Percentiles rank a stretch among this genome's conserved stretches.
Conservation (phyloP, 2,888 invertebrate genomes). For the Brachycybe producta region DNA sequence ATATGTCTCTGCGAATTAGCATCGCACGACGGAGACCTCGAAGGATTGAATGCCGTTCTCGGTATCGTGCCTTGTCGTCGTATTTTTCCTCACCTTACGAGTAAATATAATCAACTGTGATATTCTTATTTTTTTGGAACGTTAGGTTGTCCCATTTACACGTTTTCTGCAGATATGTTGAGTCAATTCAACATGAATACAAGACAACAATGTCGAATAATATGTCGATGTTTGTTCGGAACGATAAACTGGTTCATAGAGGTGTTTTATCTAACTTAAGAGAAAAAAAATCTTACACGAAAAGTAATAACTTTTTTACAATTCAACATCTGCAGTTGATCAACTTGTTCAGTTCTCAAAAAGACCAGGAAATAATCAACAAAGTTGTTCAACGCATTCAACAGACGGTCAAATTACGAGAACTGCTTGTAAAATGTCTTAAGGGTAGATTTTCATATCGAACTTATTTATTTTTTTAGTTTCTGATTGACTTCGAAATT, state of each 20-base stretch:
- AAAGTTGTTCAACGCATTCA: too few species aligned
- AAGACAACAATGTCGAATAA: background rate
- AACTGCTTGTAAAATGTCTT: too few species aligned
- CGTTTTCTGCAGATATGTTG: background rate
- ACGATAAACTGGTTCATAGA: constrained; percentile 6
- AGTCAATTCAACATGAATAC: background rate
- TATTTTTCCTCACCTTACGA: background rate
- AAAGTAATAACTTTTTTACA: too few species aligned
- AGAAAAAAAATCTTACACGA: too few species aligned
- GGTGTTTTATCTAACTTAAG: too few species aligned
- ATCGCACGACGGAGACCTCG: background rate
- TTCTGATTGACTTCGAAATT: too few species aligned
- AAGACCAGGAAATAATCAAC: too few species aligned
- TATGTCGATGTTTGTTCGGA: constrained; percentile 3
- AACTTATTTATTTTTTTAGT: too few species aligned
- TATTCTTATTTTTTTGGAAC: background rate
- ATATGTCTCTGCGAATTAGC: background rate
- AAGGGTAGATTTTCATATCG: too few species aligned
- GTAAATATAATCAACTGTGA: background rate
- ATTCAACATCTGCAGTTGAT: too few species aligned
- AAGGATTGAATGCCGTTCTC: background rate
- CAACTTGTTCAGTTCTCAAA: too few species aligned
- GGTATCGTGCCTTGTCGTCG: background rate
- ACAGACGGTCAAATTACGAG: too few species aligned
- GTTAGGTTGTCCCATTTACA: constrained; percentile 5